phyloP scores from a whole-genome alignment of 2,797 vertebrate species.

The Podargus strigoides region DNA sequence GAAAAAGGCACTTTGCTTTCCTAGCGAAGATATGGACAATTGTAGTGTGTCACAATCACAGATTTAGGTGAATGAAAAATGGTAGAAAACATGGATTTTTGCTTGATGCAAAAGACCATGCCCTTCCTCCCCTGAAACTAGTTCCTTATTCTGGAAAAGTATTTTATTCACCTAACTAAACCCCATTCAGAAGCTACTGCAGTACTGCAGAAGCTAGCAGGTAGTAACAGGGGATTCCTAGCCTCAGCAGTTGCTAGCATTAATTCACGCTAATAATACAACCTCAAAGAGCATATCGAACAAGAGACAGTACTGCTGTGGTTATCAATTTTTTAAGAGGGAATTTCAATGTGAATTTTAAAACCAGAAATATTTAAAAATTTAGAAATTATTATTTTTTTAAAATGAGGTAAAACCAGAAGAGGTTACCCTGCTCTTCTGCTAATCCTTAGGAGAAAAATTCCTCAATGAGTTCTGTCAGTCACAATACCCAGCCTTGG shows the following conservation, averaged over 20 bases:
- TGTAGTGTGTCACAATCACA: not conserved
- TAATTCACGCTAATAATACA: conserved; percentile 64
- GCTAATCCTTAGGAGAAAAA: not conserved
- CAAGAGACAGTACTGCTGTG: conserved; percentile 48
- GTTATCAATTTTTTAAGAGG: conserved; percentile 53
- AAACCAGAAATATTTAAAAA: conserved; percentile 48
- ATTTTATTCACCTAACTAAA: not conserved
- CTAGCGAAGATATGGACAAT: not conserved
- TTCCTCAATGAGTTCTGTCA: not conserved
- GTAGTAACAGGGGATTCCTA: conserved; percentile 32
- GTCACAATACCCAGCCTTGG: not conserved
- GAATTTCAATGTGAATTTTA: conserved; percentile 61
- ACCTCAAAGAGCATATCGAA: conserved; percentile 60
- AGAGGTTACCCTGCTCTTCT: not conserved
- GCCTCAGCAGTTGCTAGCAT: conserved; percentile 40
- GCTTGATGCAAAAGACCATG: not conserved
- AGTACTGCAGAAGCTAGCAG: conserved; percentile 15
- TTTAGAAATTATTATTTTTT: conserved; percentile 59
- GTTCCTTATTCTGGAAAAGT: conserved; percentile 3
- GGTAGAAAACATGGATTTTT: conserved; percentile 7
- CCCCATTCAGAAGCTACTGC: not conserved
- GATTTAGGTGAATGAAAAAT: not conserved
- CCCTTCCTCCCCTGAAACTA: not conserved
- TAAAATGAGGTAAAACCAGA: conserved; percentile 19
- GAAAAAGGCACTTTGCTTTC: conserved; percentile 14